Conservation (phyloP, 2,797 vertebrate species). For the Nothura maculosa region DNA sequence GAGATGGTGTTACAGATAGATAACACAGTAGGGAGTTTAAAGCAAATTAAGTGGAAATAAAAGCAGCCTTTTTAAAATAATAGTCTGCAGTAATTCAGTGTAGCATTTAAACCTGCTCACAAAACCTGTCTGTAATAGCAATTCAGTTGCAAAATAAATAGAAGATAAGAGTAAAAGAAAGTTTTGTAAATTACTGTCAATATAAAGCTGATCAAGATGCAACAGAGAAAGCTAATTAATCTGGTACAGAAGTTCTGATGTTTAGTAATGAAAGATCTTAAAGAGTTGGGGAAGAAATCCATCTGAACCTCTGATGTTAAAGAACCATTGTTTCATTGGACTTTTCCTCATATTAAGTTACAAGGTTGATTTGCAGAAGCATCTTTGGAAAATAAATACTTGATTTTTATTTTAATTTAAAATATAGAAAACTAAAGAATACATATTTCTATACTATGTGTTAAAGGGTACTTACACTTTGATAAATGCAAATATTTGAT, state of each 20-base stretch:
- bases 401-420: neutral
- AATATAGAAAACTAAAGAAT: neutral
- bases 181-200: neutral
- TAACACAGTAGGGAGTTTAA: neutral
- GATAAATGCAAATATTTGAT: neutral
- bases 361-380: neutral
- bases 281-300: neutral
- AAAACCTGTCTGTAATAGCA: neutral
- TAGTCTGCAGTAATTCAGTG: neutral
- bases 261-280: slow-evolving; percentile 7
- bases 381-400: neutral
- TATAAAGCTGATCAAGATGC: neutral
- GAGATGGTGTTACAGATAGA: neutral
- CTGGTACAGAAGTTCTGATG: neutral
- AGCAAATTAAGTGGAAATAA: neutral
- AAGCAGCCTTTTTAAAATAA: neutral
- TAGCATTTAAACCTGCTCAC: neutral
- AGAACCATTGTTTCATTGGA: neutral
- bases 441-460: neutral
- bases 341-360: slow-evolving; percentile 3
- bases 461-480: neutral
- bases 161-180: neutral
- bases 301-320: neutral
- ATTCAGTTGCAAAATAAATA: neutral
- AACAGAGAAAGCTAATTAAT: slow-evolving; percentile 16